A percentile compares a stretch with the other conserved stretches of the same genome.
Conservation (phyloP, 2,888 invertebrate genomes). For the Sesia apiformis region DNA sequence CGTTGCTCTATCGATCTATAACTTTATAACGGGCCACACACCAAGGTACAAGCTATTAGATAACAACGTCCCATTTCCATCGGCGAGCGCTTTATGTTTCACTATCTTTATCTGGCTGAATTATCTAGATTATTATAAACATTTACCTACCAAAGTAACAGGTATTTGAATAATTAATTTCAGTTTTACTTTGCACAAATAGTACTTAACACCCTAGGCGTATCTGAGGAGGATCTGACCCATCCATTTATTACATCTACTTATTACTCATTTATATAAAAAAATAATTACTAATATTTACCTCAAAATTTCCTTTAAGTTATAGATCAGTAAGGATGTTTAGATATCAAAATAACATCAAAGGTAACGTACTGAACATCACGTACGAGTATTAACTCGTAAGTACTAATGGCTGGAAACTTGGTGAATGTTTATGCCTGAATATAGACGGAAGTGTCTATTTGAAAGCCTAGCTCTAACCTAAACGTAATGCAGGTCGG, state of each 20-base stretch:
- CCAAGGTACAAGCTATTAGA: not conserved
- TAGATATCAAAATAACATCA: no score
- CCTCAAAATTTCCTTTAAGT: not conserved
- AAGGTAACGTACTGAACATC: no score
- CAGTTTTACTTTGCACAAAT: no score
- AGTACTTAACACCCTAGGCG: no score
- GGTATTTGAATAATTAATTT: not conserved
- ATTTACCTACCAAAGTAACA: not conserved
- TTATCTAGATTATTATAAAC: not conserved
- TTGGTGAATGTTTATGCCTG: not conserved
- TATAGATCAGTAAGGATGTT: not conserved
- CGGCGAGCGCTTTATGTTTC: not conserved
- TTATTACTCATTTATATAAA: not conserved
- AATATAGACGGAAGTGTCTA: not conserved
- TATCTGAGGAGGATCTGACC: no score
- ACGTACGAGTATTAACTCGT: no score
- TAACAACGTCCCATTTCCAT: not conserved
- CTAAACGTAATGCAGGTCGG: conserved; percentile 7
- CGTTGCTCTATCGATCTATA: conserved; percentile 20
- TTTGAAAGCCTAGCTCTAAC: conserved; percentile 3
- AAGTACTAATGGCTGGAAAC: no score
- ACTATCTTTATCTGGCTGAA: not conserved
- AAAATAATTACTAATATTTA: not conserved
- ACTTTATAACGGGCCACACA: not conserved
- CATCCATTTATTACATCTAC: no score